Conservation (phyloP, 2,797 vertebrate genomes). For the Apodemus agrarius region DNA sequence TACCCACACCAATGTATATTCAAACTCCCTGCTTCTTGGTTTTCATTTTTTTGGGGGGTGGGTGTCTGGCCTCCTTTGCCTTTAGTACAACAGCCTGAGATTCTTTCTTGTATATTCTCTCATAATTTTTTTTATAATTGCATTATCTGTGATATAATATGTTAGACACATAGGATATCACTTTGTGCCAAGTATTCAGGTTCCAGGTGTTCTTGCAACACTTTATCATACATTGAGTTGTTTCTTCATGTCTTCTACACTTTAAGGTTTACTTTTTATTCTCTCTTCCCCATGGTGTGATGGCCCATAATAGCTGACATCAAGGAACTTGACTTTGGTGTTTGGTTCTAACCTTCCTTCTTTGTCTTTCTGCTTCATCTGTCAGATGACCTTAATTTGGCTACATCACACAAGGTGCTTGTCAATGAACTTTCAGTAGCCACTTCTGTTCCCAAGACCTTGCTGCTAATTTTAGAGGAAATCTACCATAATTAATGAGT, state of each 20-base stretch:
- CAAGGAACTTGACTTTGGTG: not conserved
- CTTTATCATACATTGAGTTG: not conserved
- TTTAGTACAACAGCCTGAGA: not conserved
- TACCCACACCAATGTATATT: not conserved
- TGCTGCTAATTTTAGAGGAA: not conserved
- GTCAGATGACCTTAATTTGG: not conserved
- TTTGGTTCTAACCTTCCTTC: not conserved
- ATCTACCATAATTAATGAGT: not conserved
- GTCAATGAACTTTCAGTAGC: not conserved
- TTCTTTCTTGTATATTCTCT: not conserved
- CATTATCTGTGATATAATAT: not conserved
- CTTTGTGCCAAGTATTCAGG: not conserved
- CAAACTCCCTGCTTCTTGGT: fast-evolving
- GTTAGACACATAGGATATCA: not conserved
- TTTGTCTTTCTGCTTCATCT: not conserved
- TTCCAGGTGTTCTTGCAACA: not conserved
- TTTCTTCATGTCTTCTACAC: slow-evolving; percentile 11
- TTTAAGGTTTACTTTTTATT: not conserved
- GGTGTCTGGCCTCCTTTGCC: not conserved
- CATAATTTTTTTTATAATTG: not conserved
- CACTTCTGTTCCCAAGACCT: not conserved
- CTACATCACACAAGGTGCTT: not conserved
- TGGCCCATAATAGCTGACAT: not conserved
- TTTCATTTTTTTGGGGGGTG: no score
- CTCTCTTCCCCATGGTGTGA: not conserved